Evolutionary conservation across 2,888 invertebrate species (phyloP).

Genomic region (Epiblema foenella): DNA sequence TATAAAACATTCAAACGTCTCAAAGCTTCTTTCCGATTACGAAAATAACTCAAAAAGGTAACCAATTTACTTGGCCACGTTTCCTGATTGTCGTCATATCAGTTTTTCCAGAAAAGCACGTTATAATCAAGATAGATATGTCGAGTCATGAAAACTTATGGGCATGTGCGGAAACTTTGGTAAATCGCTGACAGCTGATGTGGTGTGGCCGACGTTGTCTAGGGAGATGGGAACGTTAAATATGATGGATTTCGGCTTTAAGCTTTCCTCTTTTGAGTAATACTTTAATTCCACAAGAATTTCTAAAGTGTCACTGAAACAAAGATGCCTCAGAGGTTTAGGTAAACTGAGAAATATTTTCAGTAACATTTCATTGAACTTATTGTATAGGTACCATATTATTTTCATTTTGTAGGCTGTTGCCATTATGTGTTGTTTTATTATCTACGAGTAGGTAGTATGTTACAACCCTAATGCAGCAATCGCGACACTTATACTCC

Average conservation of each 20-base stretch:
- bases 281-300: slow-evolving; percentile 33
- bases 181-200: slow-evolving; percentile 49
- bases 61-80: slow-evolving; percentile 34
- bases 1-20: slow-evolving; percentile 23
- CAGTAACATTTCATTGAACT: background rate
- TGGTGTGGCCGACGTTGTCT: slow-evolving; percentile 45
- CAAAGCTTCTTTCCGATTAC: slow-evolving; percentile 6
- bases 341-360: background rate
- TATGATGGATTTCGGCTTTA: slow-evolving; percentile 48
- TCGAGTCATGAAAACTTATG: slow-evolving; percentile 38
- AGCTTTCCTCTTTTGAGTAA: slow-evolving; percentile 37
- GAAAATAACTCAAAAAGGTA: slow-evolving; percentile 29
- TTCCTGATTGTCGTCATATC: slow-evolving; percentile 40
- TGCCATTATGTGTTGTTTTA: background rate
- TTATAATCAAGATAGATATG: slow-evolving; percentile 42
- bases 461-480: background rate
- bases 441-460: background rate
- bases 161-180: slow-evolving; percentile 47
- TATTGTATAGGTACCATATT: background rate
- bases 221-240: slow-evolving; percentile 44
- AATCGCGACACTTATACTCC: slow-evolving; percentile 4
- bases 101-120: slow-evolving; percentile 39
- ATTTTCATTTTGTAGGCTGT: background rate
- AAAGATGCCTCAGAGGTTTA: background rate
- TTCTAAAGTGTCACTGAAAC: slow-evolving; percentile 28